These are phyloP conservation scores for Phasianus colchicus DNA, from an alignment of 2,113 vertebrate genomes.

Conservation along the genomic window DNA sequence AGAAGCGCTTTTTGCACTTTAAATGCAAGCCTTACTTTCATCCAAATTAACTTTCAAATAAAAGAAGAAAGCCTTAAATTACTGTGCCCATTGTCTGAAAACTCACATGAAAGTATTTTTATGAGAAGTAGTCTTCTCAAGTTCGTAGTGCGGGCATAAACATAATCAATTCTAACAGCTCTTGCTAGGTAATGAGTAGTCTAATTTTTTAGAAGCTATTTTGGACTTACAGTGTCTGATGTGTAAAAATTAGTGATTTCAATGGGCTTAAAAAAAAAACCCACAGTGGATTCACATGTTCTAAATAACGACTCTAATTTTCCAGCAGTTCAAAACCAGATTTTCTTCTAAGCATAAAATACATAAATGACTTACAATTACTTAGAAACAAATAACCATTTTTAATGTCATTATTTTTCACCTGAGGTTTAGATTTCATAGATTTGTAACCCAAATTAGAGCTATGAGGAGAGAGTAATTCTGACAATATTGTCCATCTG, in stretches of 20 bases:
- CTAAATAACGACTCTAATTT: neutral
- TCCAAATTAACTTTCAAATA: conserved; percentile 36
- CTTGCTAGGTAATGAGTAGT: neutral
- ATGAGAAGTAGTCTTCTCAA: neutral
- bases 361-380: neutral
- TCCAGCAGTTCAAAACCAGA: neutral
- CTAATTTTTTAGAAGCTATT: neutral
- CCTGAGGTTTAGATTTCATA: neutral
- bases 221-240: neutral
- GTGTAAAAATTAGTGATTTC: neutral
- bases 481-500: neutral
- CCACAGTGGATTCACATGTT: neutral
- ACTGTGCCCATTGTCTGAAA: neutral
- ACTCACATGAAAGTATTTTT: neutral
- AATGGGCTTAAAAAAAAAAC: neutral
- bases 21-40: conserved; percentile 36
- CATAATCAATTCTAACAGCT: neutral
- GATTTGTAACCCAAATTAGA: neutral
- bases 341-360: neutral
- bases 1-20: conserved; percentile 23
- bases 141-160: neutral
- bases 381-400: neutral
- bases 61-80: conserved; percentile 28
- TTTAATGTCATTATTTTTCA: neutral
- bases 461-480: neutral